Evolutionary conservation across 1,140 invertebrate species (phyloP).

Genomic region (Prorops nasuta): DNA sequence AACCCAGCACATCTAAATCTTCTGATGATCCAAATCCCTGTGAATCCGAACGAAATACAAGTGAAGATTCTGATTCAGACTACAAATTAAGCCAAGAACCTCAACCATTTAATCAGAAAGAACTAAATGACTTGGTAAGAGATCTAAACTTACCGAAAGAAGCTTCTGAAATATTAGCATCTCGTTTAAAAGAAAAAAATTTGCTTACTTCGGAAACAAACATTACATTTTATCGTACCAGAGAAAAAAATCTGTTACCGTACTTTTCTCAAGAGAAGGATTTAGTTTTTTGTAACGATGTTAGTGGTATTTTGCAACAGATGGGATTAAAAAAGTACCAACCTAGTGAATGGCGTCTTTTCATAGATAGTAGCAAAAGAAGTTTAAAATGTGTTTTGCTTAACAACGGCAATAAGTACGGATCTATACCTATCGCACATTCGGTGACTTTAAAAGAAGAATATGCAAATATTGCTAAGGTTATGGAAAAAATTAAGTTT

Average conservation of each 20-base stretch:
- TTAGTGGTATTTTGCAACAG: conserved; percentile 18
- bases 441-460: neutral
- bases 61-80: conserved; percentile 4
- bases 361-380: conserved; percentile 2
- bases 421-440: neutral
- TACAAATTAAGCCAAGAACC: conserved; percentile 3
- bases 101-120: conserved; percentile 23
- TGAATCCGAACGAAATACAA: neutral
- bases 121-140: conserved; percentile 37
- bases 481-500: neutral
- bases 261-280: conserved; percentile 23
- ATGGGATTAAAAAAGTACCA: neutral
- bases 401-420: neutral
- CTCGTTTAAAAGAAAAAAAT: conserved; percentile 19
- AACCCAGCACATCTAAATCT: conserved; percentile 5
- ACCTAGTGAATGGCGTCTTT: conserved; percentile 2
- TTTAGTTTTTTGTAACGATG: conserved; percentile 32
- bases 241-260: conserved; percentile 10
- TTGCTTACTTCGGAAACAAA: neutral
- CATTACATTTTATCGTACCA: conserved; percentile 21
- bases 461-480: neutral
- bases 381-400: conserved; percentile 5
- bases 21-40: neutral
- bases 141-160: conserved; percentile 30
- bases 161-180: conserved; percentile 27